Percentiles rank a stretch among this genome's conserved stretches.
Conservation (phyloP, 1,140 invertebrate species). For the Lethocerus indicus region DNA sequence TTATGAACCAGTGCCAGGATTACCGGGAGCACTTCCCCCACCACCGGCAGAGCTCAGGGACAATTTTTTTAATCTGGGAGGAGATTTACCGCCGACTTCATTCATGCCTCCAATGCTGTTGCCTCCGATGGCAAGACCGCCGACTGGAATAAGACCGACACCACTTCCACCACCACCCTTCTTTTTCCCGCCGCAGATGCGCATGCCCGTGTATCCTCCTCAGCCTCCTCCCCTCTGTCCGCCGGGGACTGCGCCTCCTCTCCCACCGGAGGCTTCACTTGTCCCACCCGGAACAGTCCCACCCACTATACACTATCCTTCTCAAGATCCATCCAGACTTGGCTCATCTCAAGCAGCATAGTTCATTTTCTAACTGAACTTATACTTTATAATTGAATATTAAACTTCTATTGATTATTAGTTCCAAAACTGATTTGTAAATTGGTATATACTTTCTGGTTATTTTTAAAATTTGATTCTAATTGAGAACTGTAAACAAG, state of each 20-base stretch:
- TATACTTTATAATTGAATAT: no score
- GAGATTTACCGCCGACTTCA: slow-evolving; percentile 42
- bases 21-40: slow-evolving; percentile 60
- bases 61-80: slow-evolving; percentile 64
- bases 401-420: no score
- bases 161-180: slow-evolving; percentile 20
- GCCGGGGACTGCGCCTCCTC: slow-evolving; percentile 21
- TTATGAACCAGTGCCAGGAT: slow-evolving; percentile 74
- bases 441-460: no score
- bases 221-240: slow-evolving; percentile 18
- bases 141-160: slow-evolving; percentile 18
- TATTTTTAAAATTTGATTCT: no score
- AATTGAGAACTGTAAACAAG: no score
- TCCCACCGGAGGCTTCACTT: slow-evolving; percentile 29
- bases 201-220: slow-evolving; percentile 21
- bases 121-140: slow-evolving; percentile 28
- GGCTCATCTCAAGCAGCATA: no score
- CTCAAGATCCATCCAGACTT: slow-evolving; percentile 82
- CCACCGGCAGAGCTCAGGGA: slow-evolving; percentile 59
- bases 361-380: no score
- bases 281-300: slow-evolving; percentile 33
- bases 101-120: slow-evolving; percentile 39
- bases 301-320: slow-evolving; percentile 68
- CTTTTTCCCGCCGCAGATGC: slow-evolving; percentile 28
- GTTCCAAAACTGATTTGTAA: no score